Evolutionary conservation across 2,113 vertebrate species (phyloP).

Genomic region (Grantiella picta): DNA sequence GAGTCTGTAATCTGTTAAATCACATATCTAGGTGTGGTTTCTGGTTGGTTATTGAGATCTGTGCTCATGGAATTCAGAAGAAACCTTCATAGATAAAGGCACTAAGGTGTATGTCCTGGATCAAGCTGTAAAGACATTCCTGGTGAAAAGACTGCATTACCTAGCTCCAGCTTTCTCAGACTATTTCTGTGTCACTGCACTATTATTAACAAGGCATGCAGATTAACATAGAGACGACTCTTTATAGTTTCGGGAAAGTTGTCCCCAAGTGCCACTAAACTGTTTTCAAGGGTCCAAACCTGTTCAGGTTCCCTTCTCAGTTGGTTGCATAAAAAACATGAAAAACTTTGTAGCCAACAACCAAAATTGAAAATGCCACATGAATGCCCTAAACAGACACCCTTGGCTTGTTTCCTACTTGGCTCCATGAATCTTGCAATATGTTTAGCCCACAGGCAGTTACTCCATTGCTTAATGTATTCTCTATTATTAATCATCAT

Average conservation of each 20-base stretch:
- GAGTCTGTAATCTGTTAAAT: background rate
- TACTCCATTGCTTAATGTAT: background rate
- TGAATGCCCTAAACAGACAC: background rate
- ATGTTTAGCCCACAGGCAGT: background rate
- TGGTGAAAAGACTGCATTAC: background rate
- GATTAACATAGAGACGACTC: background rate
- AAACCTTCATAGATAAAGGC: background rate
- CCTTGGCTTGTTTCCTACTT: background rate
- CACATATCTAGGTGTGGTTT: background rate
- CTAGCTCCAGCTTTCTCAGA: background rate
- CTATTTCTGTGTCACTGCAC: background rate
- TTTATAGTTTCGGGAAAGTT: background rate
- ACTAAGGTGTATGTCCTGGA: background rate
- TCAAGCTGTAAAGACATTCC: background rate
- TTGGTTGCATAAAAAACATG: background rate
- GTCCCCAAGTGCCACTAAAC: background rate
- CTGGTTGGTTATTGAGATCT: background rate
- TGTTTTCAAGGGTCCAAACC: background rate
- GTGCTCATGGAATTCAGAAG: rapidly evolving
- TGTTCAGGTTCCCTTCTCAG: background rate
- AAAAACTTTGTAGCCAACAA: background rate
- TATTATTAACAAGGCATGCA: background rate
- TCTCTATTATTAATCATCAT: background rate
- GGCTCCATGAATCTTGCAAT: background rate
- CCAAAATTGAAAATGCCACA: background rate